Base-by-base conservation (phyloP, 2,888 invertebrate species). In the Neocrepidodera transversa region DNA sequence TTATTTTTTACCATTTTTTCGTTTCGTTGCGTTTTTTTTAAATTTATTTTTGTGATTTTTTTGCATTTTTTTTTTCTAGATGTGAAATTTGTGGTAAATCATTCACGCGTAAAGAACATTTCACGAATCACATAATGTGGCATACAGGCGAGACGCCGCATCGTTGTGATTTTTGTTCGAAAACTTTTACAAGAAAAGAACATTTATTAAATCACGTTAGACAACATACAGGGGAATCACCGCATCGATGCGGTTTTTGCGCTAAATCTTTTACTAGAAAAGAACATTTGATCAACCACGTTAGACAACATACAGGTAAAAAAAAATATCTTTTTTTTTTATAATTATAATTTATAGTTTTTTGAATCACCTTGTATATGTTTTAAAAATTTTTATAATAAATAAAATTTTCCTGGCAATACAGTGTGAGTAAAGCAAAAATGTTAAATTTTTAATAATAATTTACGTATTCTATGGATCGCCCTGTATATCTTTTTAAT, bases 111-210 rank as follows among this genome's bases (percentile, higher is more conserved):
- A 93, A 92, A 83, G 93, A 93, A 82, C 92, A 93, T 81, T 92
- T 91, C 83, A 91, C 90, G 86, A 92, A 92, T 83, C 92, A 92
- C 82, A 91, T 92, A 79, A 84, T 92, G 86, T 92, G 92, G 92
- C 92, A 92, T 79, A 91, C 92, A 1, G 76, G 89, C 42, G 91
- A 90, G 76, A 89, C 90, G 1, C 90, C 90, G 14, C 90, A 90
- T 76, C 86, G 90, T 42, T 90, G 90, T 75, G 89, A 90, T 76
- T 90, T 89, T 79, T 90, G 90, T 76, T 89, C 89, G 16, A 90
- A 90, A 78, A 89, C 90, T 4, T 90, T 90, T 77, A 90, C 90
- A 0, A 84, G 90, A 66, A 90, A 90, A 76, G 90, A 90, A 77
- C 90, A 90, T 77, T 80, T 90, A 50, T 76, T 90, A 70, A 90